Conservation (phyloP, 2,888 invertebrate species). For the Amiota mariae region DNA sequence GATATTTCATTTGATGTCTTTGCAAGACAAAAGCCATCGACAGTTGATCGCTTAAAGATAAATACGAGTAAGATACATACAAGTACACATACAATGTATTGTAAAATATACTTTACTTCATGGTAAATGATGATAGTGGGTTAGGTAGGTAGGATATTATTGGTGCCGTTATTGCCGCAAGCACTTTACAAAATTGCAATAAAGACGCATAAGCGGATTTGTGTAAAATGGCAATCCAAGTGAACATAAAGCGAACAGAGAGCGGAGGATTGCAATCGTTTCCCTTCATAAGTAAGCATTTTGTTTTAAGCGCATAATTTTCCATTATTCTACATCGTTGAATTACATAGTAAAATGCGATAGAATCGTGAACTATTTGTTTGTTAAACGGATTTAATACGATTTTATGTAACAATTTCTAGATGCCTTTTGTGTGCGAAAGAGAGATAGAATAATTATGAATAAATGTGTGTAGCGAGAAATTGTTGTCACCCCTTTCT, state of each 20-base stretch:
- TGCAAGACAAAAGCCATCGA: conserved; percentile 32
- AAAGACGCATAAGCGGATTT: conserved; percentile 56
- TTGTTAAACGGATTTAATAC: conserved; percentile 2
- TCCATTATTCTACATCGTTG: not conserved
- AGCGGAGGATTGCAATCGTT: not conserved
- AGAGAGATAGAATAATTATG: not conserved
- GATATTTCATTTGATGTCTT: conserved; percentile 20
- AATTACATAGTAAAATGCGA: not conserved
- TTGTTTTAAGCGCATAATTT: conserved; percentile 27
- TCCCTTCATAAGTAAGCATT: conserved; percentile 20
- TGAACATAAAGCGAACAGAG: not conserved
- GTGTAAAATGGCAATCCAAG: conserved; percentile 22
- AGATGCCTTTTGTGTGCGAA: not conserved
- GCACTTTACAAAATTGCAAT: conserved; percentile 57
- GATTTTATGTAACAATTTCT: not conserved
- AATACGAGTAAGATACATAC: not conserved
- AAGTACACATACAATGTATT: not conserved
- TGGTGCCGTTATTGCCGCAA: conserved; percentile 43
- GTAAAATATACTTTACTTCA: not conserved
- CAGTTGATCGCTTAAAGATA: not conserved
- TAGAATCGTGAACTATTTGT: not conserved
- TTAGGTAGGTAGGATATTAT: conserved; percentile 14
- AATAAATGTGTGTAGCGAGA: too few species aligned
- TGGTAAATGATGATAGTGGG: too few species aligned
- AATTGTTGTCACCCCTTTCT: not conserved